Percentiles rank a stretch among this genome's conserved stretches.
These are phyloP conservation scores for Podarcis raffonei DNA, from an alignment of 2,113 vertebrate species.

Conservation along the genomic window DNA sequence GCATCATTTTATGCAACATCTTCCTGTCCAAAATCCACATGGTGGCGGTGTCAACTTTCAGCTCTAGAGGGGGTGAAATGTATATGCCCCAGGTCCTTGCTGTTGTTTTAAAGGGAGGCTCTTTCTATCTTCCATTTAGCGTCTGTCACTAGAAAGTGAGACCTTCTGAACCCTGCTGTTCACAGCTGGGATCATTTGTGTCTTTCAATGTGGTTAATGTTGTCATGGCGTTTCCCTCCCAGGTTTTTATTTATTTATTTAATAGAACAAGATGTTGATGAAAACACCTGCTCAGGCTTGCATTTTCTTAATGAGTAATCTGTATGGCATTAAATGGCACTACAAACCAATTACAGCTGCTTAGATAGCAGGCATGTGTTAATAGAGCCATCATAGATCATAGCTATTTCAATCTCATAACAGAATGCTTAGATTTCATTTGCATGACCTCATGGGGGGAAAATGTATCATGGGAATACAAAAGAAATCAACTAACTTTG, in stretches of 20 bases:
- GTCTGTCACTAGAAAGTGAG: conserved; percentile 38
- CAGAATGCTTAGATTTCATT: conserved; percentile 7
- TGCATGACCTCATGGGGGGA: conserved; percentile 34
- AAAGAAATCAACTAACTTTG: conserved; percentile 48
- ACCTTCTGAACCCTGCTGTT: conserved; percentile 49
- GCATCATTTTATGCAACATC: neutral
- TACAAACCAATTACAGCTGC: conserved; percentile 65
- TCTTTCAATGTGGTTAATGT: conserved; percentile 54
- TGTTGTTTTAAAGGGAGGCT: conserved; percentile 3
- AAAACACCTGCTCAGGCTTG: conserved; percentile 74
- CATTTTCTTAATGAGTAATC: conserved; percentile 72
- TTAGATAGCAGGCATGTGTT: conserved; percentile 40
- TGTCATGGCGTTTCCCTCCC: conserved; percentile 11
- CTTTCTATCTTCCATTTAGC: conserved; percentile 28
- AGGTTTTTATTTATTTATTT: neutral
- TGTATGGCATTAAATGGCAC: conserved; percentile 69
- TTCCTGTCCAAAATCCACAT: neutral
- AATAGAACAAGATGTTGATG: conserved; percentile 61
- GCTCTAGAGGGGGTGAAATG: neutral
- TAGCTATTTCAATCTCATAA: conserved; percentile 55
- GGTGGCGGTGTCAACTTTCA: neutral
- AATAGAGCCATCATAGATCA: conserved; percentile 58
- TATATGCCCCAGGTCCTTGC: neutral
- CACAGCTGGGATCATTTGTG: conserved; percentile 63
- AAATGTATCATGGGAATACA: conserved; percentile 34